Evolutionary conservation across 2,113 vertebrate species (phyloP), one percentile per base, ranked within the genome.

Genomic region (Bambusicola thoracicus): DNA sequence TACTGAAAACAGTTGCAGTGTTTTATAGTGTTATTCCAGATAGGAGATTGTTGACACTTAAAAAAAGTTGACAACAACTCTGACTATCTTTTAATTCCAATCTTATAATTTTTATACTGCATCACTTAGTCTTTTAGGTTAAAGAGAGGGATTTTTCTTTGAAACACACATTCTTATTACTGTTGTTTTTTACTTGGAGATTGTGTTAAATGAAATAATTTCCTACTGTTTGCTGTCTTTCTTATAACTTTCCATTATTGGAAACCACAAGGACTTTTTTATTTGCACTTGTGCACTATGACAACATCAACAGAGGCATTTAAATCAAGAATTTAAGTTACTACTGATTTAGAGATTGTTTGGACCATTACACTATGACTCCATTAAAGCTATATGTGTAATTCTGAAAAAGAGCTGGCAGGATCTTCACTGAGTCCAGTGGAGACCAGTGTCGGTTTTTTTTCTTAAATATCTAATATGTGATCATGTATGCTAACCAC

Each of bases 1-100:
- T 43, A 75, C 18, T 87, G 25, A 66, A 89, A 97, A 83, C 65
- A 85, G 41, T 89, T 75, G 49, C 17, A 85, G 18, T 38, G 30
- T 15, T 83, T 68, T 9, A 5, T 56, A 30, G 36, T 3, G 25
- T 19, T 53, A 41, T 51, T 77, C 63, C 27, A 81, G 34, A 30
- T 22, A 81, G n/a, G 12, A 8, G 2, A 65, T 55, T 90, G 49
- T 16, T 79, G 94, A 63, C 15, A 14, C 0, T 22, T 10, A 21
- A 24, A 48, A 21, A 22, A 83, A 44, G 21, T 27, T 83, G 25
- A 34, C 22, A 32, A 49, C 19, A 65, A 19, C 29, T 81, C 22
- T 82, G 4, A 80, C 27, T 51, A 40, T 48, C 5, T 82, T 87
- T 87, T 81, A 69, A 89, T 93, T 91, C 48, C 30, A 16, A 22